Evolutionary conservation across 2,113 vertebrate species (phyloP).

Genomic region (Axis porcinus): DNA sequence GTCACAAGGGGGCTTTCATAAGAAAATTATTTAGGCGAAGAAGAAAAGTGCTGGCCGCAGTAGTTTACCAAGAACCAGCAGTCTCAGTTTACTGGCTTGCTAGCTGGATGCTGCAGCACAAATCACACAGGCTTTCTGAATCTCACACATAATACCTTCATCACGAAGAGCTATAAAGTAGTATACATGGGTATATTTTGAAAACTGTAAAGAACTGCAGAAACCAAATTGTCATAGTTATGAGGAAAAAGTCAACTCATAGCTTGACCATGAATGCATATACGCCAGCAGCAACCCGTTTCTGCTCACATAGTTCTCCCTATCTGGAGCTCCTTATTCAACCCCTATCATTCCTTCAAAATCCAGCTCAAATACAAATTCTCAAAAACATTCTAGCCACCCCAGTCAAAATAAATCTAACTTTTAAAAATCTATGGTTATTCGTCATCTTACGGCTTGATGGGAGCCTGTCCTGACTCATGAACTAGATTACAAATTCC

Average conservation of each 20-base stretch:
- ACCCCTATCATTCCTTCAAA: neutral
- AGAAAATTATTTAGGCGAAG: neutral
- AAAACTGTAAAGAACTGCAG: neutral
- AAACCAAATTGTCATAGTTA: neutral
- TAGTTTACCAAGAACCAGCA: neutral
- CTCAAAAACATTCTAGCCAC: neutral
- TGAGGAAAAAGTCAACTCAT: neutral
- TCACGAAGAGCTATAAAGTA: neutral
- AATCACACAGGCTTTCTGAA: neutral
- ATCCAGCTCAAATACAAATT: conserved; percentile 21
- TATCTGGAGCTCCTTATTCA: neutral
- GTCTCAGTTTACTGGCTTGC: neutral
- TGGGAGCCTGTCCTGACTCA: conserved; percentile 1
- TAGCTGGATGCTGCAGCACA: neutral
- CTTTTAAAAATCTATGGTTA: neutral
- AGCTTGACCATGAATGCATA: neutral
- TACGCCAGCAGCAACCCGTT: neutral
- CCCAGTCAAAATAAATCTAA: neutral
- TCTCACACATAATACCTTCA: neutral
- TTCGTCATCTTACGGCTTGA: neutral
- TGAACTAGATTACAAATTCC: conserved; percentile 17
- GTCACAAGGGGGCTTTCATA: neutral
- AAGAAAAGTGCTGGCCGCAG: neutral
- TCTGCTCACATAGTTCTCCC: neutral
- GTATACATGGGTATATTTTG: neutral